Base-by-base conservation (phyloP, 2,888 invertebrate genomes). In the Lasioglossum calceatum region DNA sequence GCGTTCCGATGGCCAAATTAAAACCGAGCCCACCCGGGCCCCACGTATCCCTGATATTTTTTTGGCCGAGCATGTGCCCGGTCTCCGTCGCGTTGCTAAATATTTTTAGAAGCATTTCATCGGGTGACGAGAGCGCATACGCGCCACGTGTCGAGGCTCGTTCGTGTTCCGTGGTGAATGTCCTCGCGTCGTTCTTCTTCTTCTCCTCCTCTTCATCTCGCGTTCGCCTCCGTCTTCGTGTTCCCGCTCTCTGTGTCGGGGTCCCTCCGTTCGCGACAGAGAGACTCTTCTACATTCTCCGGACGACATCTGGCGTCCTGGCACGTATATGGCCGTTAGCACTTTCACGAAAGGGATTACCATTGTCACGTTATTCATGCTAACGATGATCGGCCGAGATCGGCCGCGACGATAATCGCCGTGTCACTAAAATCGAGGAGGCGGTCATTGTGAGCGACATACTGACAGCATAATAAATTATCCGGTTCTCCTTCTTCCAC, bases 381-480 rank as follows among this genome's bases (percentile, higher is more conserved):
- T 94, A 94, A 94, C 93, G 94, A 94, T 93, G 94, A 94, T 94
- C 94, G 93, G 93, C 92, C 87, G 93, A 94, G 94, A 94, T 94
- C 93, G 93, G 92, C 87, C 90, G 90, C 86, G 88, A 87, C 92
- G 94, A 94, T 94, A 94, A 94, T 93, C 93, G 92, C 83, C 93
- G 92, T 93, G 94, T 94, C 94, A 93, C 93, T 91, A 93, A 93
- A 94, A 94, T 94, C 92, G 93, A 93, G 93, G 93, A 94, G 94
- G 94, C 93, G 94, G 94, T 94, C 94, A 93, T 93, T 93, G 92
- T 93, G 93, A 93, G 92, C 94, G 94, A 94, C 93, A 93, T 93
- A 94, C 94, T 94, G 94, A 94, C 94, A 94, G 94, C 93, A 94
- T 94, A 94, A 94, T 94, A 94, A 94, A 94, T 94, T 94, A 94